Base-by-base conservation (phyloP, 2,888 invertebrate genomes). In the Lymantria dispar region DNA sequence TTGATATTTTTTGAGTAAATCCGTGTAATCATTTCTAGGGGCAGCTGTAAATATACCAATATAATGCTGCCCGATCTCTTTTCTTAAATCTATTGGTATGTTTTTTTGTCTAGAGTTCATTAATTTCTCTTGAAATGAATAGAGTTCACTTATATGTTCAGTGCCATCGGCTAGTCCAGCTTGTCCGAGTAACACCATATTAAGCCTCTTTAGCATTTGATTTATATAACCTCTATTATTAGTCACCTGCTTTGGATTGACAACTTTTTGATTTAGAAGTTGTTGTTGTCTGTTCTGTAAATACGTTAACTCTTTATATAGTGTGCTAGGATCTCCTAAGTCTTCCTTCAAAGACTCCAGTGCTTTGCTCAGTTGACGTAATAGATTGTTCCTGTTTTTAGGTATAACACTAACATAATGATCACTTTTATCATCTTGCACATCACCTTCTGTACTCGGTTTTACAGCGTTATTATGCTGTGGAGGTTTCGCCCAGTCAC, bases 141-240 rank as follows among this genome's bases (percentile, higher is more conserved):
- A 60, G 13, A 94, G 70, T 56, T 87, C 82, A 3, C 74, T 84
- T 22, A 93, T 68, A 64, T 92, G 92, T 52, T 71, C 64, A 0
- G 78, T 67, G 0, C 94, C 94, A 50, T 91, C 87, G 3, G 82
- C 82, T 15, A 94, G 85, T 0, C 93, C 94, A 0, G 92, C 92
- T 72, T 94, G 93, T 0, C 94, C 94, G 7, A 94, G 73, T 7
- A 94, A 76, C 33, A 94, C 87, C 87, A 92, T 93, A 64, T 94
- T 94, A 0, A 94, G 74, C 44, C 82, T 83, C 48, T 83, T 92
- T 3, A 92, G 72, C 65, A 85, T 80, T 43, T 76, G 76, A 50
- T 92, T 92, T 1, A 93, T 92, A 54, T 80, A 64, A 45, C 81
- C 64, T 48, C 80, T 77, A 58, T 76, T 88, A 54, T 85, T 80